These are phyloP conservation scores for Callimorpha dominula DNA, from an alignment of 2,888 invertebrate species.

Conservation along the genomic window DNA sequence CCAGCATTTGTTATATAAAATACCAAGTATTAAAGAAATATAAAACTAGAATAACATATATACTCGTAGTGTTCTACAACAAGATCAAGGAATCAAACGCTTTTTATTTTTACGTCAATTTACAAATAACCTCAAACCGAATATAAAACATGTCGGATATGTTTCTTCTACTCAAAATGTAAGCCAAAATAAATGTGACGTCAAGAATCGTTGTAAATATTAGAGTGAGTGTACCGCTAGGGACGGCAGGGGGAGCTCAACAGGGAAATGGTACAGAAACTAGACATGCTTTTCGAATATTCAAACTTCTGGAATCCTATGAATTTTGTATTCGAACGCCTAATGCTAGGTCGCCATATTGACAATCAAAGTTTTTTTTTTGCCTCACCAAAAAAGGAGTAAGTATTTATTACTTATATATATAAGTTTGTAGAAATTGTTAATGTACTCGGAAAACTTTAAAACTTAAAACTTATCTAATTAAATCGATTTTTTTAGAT, in stretches of 20 bases:
- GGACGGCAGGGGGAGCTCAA: conserved; percentile 32
- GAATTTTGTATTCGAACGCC: conserved; percentile 44
- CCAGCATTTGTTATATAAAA: too few species aligned
- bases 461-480: too few species aligned
- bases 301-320: conserved; percentile 43
- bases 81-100: neutral
- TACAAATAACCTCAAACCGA: conserved; percentile 5
- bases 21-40: neutral
- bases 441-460: neutral
- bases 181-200: conserved; percentile 39
- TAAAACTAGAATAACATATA: neutral
- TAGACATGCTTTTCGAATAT: conserved; percentile 44
- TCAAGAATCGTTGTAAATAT: conserved; percentile 44
- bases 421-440: neutral
- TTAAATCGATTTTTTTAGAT: too few species aligned
- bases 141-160: conserved; percentile 10
- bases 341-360: conserved; percentile 6
- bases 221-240: conserved; percentile 42
- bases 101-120: neutral
- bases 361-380: conserved; percentile 11
- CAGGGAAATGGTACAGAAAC: conserved; percentile 53
- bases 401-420: neutral
- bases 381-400: conserved; percentile 1
- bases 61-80: neutral
- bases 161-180: conserved; percentile 10